These are phyloP conservation scores for Apotomis capreana DNA, from an alignment of 2,888 invertebrate genomes.

Conservation along the genomic window DNA sequence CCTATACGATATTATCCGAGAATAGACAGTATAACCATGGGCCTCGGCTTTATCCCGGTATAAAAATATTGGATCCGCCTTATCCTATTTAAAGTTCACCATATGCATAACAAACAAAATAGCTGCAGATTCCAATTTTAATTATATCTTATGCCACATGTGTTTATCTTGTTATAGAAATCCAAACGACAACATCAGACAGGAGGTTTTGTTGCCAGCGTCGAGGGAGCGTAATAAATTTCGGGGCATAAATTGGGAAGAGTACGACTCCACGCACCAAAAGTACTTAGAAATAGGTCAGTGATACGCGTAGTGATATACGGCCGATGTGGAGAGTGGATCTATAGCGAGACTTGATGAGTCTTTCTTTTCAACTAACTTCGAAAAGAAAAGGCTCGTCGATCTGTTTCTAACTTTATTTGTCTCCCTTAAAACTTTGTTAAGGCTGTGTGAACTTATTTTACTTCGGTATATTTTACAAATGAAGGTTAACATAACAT, in stretches of 20 bases:
- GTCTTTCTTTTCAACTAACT: conserved; percentile 33
- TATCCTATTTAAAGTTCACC: no score
- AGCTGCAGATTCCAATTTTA: background rate
- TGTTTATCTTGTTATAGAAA: conserved; percentile 82
- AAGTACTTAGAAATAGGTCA: conserved; percentile 97
- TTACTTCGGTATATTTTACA: conserved; percentile 2
- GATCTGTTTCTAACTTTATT: conserved; percentile 18
- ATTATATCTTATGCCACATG: conserved; percentile 10
- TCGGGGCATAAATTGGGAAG: conserved; percentile 93
- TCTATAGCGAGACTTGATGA: conserved; percentile 29
- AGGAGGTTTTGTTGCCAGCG: conserved; percentile 89
- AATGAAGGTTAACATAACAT: background rate
- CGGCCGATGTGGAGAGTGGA: conserved; percentile 30
- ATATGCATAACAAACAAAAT: no score
- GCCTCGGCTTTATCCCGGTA: no score
- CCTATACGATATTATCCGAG: no score
- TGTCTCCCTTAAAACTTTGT: conserved; percentile 9
- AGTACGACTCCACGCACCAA: conserved; percentile 95
- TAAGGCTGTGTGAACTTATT: background rate
- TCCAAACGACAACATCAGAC: conserved; percentile 92
- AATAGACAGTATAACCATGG: no score
- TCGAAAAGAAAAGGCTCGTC: conserved; percentile 24
- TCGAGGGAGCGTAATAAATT: conserved; percentile 93
- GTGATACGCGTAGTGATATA: conserved; percentile 52
- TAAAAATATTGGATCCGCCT: no score